Evolutionary conservation across 1,140 invertebrate species (phyloP), one percentile per base, ranked within the genome.

Genomic region (Leptinotarsa texana): DNA sequence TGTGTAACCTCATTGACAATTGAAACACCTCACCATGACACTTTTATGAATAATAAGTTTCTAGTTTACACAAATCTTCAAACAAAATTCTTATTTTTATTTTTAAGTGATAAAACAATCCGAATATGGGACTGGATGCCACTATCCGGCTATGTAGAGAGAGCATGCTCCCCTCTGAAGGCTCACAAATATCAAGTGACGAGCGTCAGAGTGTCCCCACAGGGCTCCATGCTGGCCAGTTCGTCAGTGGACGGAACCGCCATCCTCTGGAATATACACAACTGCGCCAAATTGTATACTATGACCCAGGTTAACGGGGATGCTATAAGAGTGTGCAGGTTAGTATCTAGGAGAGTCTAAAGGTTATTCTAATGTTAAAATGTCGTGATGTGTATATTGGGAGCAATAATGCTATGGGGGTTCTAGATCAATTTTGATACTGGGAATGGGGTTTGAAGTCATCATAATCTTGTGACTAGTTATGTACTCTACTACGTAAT

Each of bases 191-290:
- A 93, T 80, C 89, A 88, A n/a, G 88, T 91, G 3, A 91, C 90
- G 3, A 89, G 87, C 77, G 88, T 92, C 21, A 87, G 89, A 78
- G 92, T 94, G 75, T 93, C 92, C 17, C 92, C 93, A 0, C 90
- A 90, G 83, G 91, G 91, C 27, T 91, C 89, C 2, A 89, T 92
- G 83, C 81, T 95, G 18, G 92, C 91, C 2, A 89, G 91, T 5
- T 88, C 90, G 24, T 94, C 92, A 18, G 91, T 92, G 21, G 93
- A 94, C 83, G 93, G 93, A 4, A 91, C 88, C 68, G 89, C 91
- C 5, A 87, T 92, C 65, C 82, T 94, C 8, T 94, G 93, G 92
- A 91, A 92, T 84, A 83, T 89, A 22, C 85, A 92, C 86, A 90
- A 88, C 63, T 90, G 91, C 4, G 82, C 71, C 11, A 88, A 89